Evolutionary conservation across 2,797 vertebrate genomes (phyloP).

Genomic region (Neostethus bicornis): DNA sequence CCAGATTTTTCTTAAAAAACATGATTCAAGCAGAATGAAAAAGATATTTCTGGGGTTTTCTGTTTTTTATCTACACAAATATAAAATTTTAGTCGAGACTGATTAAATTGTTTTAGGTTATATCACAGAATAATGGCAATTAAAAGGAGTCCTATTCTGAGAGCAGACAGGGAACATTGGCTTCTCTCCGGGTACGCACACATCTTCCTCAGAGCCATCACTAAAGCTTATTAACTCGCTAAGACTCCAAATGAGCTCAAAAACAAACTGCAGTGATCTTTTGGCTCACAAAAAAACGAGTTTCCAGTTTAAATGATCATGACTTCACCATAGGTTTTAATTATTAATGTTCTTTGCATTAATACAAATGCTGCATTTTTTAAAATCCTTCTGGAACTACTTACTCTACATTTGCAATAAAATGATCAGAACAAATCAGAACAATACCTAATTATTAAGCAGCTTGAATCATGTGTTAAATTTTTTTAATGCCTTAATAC

Average conservation of each 20-base stretch:
- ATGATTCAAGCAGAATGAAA: slow-evolving; percentile 13
- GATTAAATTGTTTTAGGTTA: slow-evolving; percentile 34
- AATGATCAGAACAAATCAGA: too few species aligned
- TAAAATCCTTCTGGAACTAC: not conserved
- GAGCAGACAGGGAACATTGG: slow-evolving; percentile 41
- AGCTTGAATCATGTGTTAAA: too few species aligned
- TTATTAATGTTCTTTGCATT: not conserved
- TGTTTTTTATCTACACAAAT: not conserved
- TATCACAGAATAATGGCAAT: slow-evolving; percentile 18
- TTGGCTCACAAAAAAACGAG: not conserved
- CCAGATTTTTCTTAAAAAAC: too few species aligned
- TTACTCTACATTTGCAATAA: too few species aligned
- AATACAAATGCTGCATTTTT: not conserved
- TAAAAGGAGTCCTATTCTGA: slow-evolving; percentile 19
- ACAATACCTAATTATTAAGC: too few species aligned
- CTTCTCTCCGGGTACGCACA: slow-evolving; percentile 4
- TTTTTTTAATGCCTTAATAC: too few species aligned
- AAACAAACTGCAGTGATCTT: not conserved
- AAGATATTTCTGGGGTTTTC: not conserved
- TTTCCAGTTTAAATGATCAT: not conserved
- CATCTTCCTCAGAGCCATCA: slow-evolving; percentile 5
- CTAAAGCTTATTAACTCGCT: not conserved
- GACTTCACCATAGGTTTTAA: not conserved
- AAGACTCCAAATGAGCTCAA: slow-evolving; percentile 8
- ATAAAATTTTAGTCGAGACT: slow-evolving; percentile 8